These are phyloP conservation scores for Erythrolamprus reginae DNA, from an alignment of 2,113 vertebrate genomes.

Conservation along the genomic window DNA sequence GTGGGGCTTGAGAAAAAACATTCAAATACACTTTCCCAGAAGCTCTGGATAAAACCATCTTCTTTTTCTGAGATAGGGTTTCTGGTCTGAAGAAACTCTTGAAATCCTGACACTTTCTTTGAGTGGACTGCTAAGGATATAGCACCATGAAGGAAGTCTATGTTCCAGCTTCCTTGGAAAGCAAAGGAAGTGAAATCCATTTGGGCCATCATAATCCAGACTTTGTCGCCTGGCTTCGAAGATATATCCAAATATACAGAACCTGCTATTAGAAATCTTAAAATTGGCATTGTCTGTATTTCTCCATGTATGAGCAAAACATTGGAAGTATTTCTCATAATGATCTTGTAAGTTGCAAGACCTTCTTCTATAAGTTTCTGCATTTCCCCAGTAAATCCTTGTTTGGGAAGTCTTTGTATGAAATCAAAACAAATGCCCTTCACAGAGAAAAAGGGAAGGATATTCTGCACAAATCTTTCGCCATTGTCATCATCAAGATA, in stretches of 20 bases:
- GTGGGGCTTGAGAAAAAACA: background rate
- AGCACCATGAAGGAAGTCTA: constrained; percentile 1
- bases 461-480: background rate
- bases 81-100: background rate
- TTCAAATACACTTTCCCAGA: background rate
- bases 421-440: background rate
- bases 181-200: background rate
- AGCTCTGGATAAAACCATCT: background rate
- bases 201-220: constrained; percentile 13
- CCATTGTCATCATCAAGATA: background rate
- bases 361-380: background rate
- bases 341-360: fast-evolving
- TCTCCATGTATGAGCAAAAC: background rate
- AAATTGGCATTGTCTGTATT: background rate
- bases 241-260: background rate
- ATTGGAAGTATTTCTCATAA: background rate
- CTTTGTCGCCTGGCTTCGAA: background rate
- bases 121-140: background rate
- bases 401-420: background rate
- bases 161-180: background rate
- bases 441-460: background rate
- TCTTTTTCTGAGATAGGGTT: background rate
- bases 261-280: background rate
- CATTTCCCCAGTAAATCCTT: no score
- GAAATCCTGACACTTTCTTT: background rate